Evolutionary conservation across 2,113 vertebrate species (phyloP).

Genomic region (Brachirus orientalis): DNA sequence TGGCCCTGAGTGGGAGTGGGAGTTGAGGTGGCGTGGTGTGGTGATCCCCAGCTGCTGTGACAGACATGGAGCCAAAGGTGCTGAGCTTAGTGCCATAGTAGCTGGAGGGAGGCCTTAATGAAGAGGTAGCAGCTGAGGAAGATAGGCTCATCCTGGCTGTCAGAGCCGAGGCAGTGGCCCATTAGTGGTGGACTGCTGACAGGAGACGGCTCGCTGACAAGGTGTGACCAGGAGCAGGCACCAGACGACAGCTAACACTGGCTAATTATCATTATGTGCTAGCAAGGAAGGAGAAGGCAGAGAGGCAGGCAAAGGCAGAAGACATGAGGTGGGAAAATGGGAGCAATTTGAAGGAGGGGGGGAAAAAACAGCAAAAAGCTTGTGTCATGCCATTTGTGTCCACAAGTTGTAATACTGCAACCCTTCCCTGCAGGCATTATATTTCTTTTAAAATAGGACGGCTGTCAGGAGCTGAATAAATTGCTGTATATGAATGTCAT

Average conservation of each 20-base stretch:
- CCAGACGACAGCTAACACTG: slow-evolving; percentile 33
- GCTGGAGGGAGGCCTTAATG: slow-evolving; percentile 60
- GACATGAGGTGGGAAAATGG: slow-evolving; percentile 1
- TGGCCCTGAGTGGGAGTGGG: slow-evolving; percentile 14
- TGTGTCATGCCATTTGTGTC: slow-evolving; percentile 31
- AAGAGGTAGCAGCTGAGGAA: slow-evolving; percentile 64
- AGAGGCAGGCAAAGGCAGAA: slow-evolving; percentile 14
- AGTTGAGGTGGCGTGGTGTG: slow-evolving; percentile 15
- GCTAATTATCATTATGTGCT: slow-evolving; percentile 55
- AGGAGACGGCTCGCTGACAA: slow-evolving; percentile 57
- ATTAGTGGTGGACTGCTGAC: slow-evolving; percentile 59
- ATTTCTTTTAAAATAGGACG: slow-evolving; percentile 45
- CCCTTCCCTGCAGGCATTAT: slow-evolving; percentile 9
- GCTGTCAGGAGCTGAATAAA: slow-evolving; percentile 33
- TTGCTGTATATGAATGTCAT: slow-evolving; percentile 14
- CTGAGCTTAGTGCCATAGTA: slow-evolving; percentile 46
- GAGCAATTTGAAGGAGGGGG: slow-evolving; percentile 23
- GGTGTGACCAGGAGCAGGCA: slow-evolving; percentile 50
- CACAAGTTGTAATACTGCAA: slow-evolving; percentile 51
- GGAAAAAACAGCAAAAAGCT: slow-evolving; percentile 38
- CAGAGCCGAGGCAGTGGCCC: slow-evolving; percentile 46
- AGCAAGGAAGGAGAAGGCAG: slow-evolving; percentile 11
- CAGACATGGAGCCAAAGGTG: slow-evolving; percentile 50
- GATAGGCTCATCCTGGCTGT: slow-evolving; percentile 47
- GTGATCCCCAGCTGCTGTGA: slow-evolving; percentile 41